A percentile compares a stretch with the other conserved stretches of the same genome.
Conservation (phyloP, 2,888 invertebrate genomes). For the Orgyia antiqua region DNA sequence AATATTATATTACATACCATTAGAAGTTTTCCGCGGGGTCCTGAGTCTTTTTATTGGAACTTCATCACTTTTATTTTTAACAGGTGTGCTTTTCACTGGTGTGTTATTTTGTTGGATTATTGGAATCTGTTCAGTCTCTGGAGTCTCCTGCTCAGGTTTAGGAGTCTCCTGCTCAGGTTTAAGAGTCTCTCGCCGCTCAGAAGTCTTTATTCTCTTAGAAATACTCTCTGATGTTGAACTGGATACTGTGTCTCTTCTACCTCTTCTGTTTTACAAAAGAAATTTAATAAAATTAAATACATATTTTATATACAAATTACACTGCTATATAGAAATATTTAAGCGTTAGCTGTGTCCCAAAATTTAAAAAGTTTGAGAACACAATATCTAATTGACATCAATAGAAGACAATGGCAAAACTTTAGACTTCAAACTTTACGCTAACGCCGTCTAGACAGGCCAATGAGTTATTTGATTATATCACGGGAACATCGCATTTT, state of each 20-base stretch:
- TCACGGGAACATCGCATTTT: too few species aligned
- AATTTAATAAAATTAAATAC: conserved; percentile 10
- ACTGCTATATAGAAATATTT: too few species aligned
- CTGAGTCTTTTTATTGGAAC: conserved; percentile 8
- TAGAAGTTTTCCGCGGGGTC: conserved; percentile 11
- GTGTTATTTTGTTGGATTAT: background rate
- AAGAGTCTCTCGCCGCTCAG: conserved; percentile 1
- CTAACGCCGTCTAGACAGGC: too few species aligned
- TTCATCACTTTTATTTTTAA: conserved; percentile 4
- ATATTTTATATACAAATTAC: background rate
- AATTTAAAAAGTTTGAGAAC: too few species aligned
- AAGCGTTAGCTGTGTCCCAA: too few species aligned
- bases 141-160: conserved; percentile 1
- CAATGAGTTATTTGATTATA: too few species aligned
- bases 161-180: background rate
- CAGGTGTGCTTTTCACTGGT: conserved; percentile 11
- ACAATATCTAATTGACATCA: too few species aligned
- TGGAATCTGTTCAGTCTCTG: conserved; percentile 5
- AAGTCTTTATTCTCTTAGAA: conserved; percentile 13
- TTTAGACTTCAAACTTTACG: too few species aligned
- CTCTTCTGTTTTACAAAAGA: conserved; percentile 11
- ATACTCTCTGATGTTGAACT: conserved; percentile 11
- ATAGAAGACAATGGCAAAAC: too few species aligned
- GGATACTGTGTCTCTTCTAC: conserved; percentile 20
- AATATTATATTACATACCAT: too few species aligned